A percentile compares a stretch with the other conserved stretches of the same genome.
Evolutionary conservation across 92 coral and sea anemone genomes (phyloP).

Genomic region (Umimayanthus chanpuru): DNA sequence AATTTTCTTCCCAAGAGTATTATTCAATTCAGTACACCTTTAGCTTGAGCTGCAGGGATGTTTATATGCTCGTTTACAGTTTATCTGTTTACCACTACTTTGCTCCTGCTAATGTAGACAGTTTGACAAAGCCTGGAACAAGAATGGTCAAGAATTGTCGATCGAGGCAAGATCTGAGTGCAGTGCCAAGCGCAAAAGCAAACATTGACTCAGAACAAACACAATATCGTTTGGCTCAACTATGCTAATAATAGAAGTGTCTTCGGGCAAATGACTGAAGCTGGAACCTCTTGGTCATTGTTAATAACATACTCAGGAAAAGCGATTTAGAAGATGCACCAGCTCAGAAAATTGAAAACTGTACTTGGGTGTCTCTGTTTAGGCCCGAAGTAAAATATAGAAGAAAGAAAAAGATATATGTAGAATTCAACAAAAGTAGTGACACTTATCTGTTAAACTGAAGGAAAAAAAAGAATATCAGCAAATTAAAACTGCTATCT

Average conservation of each 20-base stretch:
- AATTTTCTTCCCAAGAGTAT: neutral
- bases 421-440: neutral
- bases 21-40: neutral
- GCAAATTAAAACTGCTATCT: constrained; percentile 22
- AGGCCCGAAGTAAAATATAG: neutral
- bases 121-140: neutral
- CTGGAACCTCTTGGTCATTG: neutral
- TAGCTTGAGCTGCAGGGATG: neutral
- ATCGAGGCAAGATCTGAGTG: neutral
- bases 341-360: neutral
- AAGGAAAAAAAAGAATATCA: constrained; percentile 7
- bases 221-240: constrained; percentile 11
- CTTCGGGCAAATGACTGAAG: neutral
- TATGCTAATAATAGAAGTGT: constrained; percentile 13
- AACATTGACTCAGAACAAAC: neutral
- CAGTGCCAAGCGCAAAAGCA: neutral
- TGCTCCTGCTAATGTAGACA: neutral
- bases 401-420: neutral
- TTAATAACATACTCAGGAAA: neutral
- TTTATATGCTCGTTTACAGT: neutral
- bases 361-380: neutral
- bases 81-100: neutral
- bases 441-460: neutral
- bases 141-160: neutral
- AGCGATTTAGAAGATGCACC: neutral